Evolutionary conservation across 2,888 invertebrate genomes (phyloP).

Genomic region (Nomada fabriciana): DNA sequence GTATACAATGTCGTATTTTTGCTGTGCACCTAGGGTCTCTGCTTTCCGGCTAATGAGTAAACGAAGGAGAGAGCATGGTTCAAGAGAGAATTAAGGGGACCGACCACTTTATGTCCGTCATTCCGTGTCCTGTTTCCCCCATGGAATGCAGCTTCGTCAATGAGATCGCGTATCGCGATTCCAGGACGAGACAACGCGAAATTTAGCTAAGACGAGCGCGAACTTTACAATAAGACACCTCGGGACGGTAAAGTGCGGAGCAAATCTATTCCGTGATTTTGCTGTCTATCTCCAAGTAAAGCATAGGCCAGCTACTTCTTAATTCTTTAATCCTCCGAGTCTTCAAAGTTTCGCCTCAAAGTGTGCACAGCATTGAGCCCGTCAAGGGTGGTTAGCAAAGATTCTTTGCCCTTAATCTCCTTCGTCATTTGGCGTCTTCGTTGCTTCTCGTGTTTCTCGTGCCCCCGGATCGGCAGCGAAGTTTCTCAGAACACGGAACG

Average conservation of each 20-base stretch:
- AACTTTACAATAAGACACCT: slow-evolving; percentile 1
- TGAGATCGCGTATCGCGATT: slow-evolving; percentile 21
- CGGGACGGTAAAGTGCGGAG: neutral
- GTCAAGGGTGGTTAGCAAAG: slow-evolving; percentile 6
- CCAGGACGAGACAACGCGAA: neutral
- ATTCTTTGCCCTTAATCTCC: neutral
- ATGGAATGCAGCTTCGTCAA: slow-evolving; percentile 13
- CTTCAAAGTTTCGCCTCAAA: neutral
- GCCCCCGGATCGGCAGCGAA: neutral
- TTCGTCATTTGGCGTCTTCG: neutral
- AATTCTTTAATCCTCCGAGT: slow-evolving; percentile 3
- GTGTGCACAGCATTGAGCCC: neutral
- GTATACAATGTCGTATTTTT: slow-evolving; percentile 26
- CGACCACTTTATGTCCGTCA: neutral
- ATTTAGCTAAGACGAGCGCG: slow-evolving; percentile 16
- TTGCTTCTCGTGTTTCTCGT: neutral
- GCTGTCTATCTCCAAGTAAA: neutral
- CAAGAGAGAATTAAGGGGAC: neutral
- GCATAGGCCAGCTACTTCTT: neutral
- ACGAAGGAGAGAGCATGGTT: slow-evolving; percentile 10
- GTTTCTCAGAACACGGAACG: neutral
- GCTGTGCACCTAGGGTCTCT: slow-evolving; percentile 8
- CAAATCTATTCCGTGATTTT: neutral
- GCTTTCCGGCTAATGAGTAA: slow-evolving; percentile 40
- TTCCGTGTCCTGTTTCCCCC: neutral